Evolutionary conservation across 2,113 vertebrate genomes (phyloP).

Genomic region (Thryonomys swinderianus): DNA sequence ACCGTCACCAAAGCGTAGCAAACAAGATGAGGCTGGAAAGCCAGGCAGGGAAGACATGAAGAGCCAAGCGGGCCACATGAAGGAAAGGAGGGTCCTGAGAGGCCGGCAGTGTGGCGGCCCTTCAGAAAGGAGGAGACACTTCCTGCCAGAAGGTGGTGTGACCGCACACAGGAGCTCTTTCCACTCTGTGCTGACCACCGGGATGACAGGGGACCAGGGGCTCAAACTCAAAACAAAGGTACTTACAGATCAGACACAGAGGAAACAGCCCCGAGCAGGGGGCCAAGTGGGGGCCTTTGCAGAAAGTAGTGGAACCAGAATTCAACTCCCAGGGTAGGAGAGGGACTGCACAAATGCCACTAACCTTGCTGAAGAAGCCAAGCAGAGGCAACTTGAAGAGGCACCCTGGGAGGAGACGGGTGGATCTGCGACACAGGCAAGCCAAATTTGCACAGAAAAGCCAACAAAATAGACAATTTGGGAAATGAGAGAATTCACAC

Average conservation of each 20-base stretch:
- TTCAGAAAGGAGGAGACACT: not conserved
- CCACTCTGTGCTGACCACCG: not conserved
- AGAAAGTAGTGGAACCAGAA: not conserved
- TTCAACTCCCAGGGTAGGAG: not conserved
- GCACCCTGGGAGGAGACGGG: too few relatives aligned
- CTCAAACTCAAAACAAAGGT: not conserved
- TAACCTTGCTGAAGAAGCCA: not conserved
- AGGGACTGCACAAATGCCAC: not conserved
- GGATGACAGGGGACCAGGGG: not conserved
- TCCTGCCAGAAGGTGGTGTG: not conserved
- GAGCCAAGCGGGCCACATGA: rapidly evolving
- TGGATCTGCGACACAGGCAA: not conserved
- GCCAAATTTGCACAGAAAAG: not conserved
- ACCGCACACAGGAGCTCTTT: not conserved
- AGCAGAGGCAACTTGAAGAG: not conserved
- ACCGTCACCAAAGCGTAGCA: not conserved
- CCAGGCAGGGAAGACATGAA: not conserved
- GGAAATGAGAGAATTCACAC: not conserved
- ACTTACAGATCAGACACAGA: not conserved
- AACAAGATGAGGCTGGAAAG: not conserved
- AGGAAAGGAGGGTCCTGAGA: not conserved
- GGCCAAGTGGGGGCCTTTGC: too few relatives aligned
- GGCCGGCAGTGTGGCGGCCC: rapidly evolving
- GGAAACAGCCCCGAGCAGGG: not conserved
- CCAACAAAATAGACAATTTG: not conserved